Conservation (phyloP, 1,140 invertebrate genomes). For the Battus philenor region DNA sequence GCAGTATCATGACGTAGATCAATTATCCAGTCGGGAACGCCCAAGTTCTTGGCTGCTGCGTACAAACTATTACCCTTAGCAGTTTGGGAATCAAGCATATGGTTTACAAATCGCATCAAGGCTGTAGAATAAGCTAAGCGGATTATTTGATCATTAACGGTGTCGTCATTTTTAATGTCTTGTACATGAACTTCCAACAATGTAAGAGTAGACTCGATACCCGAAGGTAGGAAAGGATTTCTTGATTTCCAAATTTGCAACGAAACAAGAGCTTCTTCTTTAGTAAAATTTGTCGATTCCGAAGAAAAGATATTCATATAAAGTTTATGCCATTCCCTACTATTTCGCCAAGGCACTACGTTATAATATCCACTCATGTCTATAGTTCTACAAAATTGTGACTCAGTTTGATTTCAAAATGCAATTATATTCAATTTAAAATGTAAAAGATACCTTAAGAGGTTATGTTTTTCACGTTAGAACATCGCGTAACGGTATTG, state of each 20-base stretch:
- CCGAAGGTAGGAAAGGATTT: conserved; percentile 79
- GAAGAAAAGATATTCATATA: conserved; percentile 76
- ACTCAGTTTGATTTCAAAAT: no score
- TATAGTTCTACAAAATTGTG: no score
- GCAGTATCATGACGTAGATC: conserved; percentile 81
- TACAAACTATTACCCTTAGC: conserved; percentile 75
- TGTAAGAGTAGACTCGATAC: conserved; percentile 80
- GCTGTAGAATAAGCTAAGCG: conserved; percentile 78
- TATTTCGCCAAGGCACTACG: conserved; percentile 66
- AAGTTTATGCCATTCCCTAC: conserved; percentile 77
- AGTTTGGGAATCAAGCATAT: conserved; percentile 75
- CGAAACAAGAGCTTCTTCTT: conserved; percentile 68
- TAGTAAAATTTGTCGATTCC: conserved; percentile 41
- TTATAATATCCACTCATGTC: conserved; percentile 40
- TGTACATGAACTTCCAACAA: conserved; percentile 78
- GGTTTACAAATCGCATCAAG: conserved; percentile 80
- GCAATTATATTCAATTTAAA: no score
- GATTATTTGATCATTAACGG: conserved; percentile 64
- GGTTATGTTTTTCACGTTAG: no score
- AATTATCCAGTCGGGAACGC: conserved; percentile 81
- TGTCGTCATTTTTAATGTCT: conserved; percentile 35
- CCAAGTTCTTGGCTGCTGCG: conserved; percentile 75
- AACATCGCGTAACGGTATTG: no score
- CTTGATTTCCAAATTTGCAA: conserved; percentile 80
- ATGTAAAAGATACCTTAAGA: no score